Evolutionary conservation across 2,888 invertebrate genomes (phyloP), one percentile per base, ranked within the genome.

Genomic region (Cerastis rubricosa): DNA sequence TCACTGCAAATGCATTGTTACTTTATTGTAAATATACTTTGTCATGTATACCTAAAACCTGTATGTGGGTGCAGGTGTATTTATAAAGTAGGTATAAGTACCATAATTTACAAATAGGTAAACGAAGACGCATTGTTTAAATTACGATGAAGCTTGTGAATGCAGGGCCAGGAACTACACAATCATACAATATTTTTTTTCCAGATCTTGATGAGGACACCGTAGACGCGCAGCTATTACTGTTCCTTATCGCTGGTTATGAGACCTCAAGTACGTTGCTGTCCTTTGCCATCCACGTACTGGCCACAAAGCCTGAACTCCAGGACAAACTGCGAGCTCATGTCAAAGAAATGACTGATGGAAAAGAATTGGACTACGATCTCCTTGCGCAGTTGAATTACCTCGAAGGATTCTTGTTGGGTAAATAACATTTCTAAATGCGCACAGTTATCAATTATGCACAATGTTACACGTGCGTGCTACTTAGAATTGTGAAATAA

Each of bases 181-280:
- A 43, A 61, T 59, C n/a, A 12, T 64, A n/a, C 47, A 47, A 45
- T 65, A 59, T 2, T 6, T 25, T 17, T 54, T 29, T 93, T 92
- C 54, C 89, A 97, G 97, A 94, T 84, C 88, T 97, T 85, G 97
- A 96, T 71, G 97, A 97, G 70, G 96, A 97, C 75, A 96, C 97
- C 5, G 95, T 97, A 43, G 96, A 97, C 80, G 97, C 97, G 0
- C 97, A 97, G 89, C 95, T 97, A 14, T 92, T 97, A 51, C 90
- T 97, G 4, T 97, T 97, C 91, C 96, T 97, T 4, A 91, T 97
- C 71, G 97, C 97, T 70, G 97, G 97, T 0, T 97, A 97, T 86
- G 97, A 97, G 88, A 97, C 97, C 0, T 97, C 97, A 0, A 97
- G 97, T 71, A 97, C 97, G 0, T 89, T 97, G n/a, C 88, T 97